Evolutionary conservation across 2,113 vertebrate species (phyloP), one percentile per base, ranked within the genome.

Genomic region (Leptobrachium ailaonicum): DNA sequence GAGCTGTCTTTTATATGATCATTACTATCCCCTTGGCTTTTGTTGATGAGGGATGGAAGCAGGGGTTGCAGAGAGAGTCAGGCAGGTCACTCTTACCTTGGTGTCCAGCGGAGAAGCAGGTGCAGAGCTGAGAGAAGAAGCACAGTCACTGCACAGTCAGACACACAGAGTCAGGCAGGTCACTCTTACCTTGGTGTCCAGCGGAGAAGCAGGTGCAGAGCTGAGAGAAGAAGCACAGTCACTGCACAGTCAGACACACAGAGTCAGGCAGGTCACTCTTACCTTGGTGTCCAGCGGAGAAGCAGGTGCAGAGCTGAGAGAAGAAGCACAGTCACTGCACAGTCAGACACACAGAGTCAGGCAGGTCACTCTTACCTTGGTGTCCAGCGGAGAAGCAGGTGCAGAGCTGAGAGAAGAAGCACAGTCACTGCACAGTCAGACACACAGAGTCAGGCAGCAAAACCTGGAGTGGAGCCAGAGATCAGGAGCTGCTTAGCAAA

Each of bases 101-200:
- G 63, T 41, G 50, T 32, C 20, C 76, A 44, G 42, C 20, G 20
- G 20, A 32, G 20, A 32, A 41, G 76, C 76, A 78, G 77, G 70
- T 72, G 77, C 77, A 12, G 40, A 13, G 2, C 60, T 44, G 53
- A 45, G 3, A 73, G 62, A 78, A 71, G 9, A 54, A 20, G 43
- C 2, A 2, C n/a, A 7, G 50, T 10, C 41, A n/a, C 4, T 41
- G 47, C 10, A 45, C 41, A n/a, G 71, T 10, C 47, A 12, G 7
- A 64, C 62, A 32, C 62, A 64, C 62, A 50, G 47, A 3, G 8
- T 7, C n/a, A n/a, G n/a, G n/a, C n/a, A n/a, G n/a, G 40, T 41
- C 20, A 32, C 20, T 53, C 79, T 63, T 82, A 81, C 79, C 79
- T 70, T 72, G 58, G 63, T 41, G 50, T 32, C 20, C 76, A 44